Percentiles rank a stretch among this genome's conserved stretches.
Evolutionary conservation across 1,140 invertebrate genomes (phyloP).

Genomic region (Lepidotrigona ventralis): DNA sequence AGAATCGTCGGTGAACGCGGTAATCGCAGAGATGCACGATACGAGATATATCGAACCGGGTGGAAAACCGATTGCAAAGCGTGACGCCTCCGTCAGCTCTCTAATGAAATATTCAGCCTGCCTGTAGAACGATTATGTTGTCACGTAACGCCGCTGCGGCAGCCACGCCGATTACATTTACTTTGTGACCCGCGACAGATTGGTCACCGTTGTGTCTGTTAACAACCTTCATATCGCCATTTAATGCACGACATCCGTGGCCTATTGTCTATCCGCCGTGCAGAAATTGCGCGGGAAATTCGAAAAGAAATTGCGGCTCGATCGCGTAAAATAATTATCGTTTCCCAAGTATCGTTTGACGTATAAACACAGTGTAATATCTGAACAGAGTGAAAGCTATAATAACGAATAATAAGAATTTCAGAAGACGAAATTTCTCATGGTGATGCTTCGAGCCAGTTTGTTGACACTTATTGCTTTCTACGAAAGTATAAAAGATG

Average conservation of each 20-base stretch:
- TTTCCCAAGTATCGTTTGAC: no score
- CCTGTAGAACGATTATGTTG: constrained; percentile 31
- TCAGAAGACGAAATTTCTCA: no score
- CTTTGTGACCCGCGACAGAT: constrained; percentile 35
- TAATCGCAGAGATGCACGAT: constrained; percentile 58
- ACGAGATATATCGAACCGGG: constrained; percentile 47
- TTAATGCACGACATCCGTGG: neutral
- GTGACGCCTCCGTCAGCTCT: constrained; percentile 25
- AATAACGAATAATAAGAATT: no score
- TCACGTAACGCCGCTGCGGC: constrained; percentile 44
- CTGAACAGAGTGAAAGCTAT: no score
- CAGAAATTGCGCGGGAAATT: neutral
- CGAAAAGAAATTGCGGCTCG: no score
- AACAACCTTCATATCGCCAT: neutral
- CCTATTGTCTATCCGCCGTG: neutral
- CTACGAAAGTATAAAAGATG: no score
- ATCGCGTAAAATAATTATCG: no score
- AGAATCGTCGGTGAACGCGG: neutral
- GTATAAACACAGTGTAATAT: no score
- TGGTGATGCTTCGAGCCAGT: no score
- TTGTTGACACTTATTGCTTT: no score
- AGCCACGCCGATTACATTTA: constrained; percentile 51
- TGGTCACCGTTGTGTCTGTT: neutral
- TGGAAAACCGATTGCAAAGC: constrained; percentile 28
- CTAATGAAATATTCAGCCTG: constrained; percentile 50